These are phyloP conservation scores for Holcopasites calliopsidis DNA, from an alignment of 1,140 invertebrate genomes.

Conservation along the genomic window DNA sequence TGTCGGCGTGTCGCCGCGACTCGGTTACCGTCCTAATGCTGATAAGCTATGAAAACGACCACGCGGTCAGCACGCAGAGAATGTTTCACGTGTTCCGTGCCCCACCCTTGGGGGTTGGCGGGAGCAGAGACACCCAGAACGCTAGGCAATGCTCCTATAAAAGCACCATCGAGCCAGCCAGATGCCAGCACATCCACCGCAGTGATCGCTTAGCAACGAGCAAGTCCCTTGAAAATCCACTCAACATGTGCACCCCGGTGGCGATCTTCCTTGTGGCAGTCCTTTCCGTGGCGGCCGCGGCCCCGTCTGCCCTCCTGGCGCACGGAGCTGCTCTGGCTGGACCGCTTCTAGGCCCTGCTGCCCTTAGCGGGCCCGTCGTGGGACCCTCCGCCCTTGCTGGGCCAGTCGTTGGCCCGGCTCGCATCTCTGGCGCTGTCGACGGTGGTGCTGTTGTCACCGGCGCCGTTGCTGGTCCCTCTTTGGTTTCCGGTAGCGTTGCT, in stretches of 20 bases:
- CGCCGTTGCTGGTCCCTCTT: conserved; percentile 73
- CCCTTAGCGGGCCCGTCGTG: conserved; percentile 66
- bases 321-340: conserved; percentile 67
- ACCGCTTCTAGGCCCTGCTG: conserved; percentile 67
- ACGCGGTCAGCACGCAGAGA: conserved; percentile 59
- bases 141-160: conserved; percentile 68
- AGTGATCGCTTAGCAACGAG: conserved; percentile 30
- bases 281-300: conserved; percentile 67
- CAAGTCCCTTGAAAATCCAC: conserved; percentile 13
- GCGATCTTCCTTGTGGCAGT: conserved; percentile 65
- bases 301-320: conserved; percentile 68
- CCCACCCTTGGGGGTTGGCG: conserved; percentile 74
- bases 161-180: conserved; percentile 61
- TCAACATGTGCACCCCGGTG: conserved; percentile 67
- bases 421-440: conserved; percentile 75
- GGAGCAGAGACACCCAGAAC: conserved; percentile 51
- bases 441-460: conserved; percentile 75
- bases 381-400: conserved; percentile 71
- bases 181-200: conserved; percentile 67
- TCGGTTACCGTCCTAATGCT: conserved; percentile 61
- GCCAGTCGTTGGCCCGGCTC: conserved; percentile 71
- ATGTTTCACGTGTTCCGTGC: conserved; percentile 73
- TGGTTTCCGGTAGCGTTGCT: conserved; percentile 73
- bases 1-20: conserved; percentile 52
- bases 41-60: conserved; percentile 68